Conservation (phyloP, 2,113 vertebrate genomes). For the Gasterosteus nipponicus region DNA sequence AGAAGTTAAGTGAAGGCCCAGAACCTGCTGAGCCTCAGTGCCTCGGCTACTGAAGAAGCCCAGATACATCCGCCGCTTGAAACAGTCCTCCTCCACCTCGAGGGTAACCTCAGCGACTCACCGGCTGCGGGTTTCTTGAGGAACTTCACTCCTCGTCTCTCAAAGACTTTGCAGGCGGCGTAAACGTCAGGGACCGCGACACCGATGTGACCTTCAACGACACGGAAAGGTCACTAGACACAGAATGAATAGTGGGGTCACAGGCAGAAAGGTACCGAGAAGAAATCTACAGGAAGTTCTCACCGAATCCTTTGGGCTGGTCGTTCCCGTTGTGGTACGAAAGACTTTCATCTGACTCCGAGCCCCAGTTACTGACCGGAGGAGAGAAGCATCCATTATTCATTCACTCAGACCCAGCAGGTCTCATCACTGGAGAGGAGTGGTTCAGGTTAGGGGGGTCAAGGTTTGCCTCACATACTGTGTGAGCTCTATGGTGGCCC, state of each 20-base stretch:
- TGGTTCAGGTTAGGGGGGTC: not conserved
- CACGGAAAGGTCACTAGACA: not conserved
- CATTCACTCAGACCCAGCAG: not conserved
- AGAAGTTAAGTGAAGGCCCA: not conserved
- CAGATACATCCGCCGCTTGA: not conserved
- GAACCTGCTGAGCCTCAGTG: no score
- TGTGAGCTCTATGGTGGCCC: slow-evolving; percentile 53
- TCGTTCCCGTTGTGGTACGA: slow-evolving; percentile 88
- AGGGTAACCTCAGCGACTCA: slow-evolving; percentile 38
- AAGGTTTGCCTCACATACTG: slow-evolving; percentile 32
- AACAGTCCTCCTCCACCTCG: not conserved
- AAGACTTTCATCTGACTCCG: slow-evolving; percentile 84
- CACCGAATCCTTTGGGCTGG: slow-evolving; percentile 87
- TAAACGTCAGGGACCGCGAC: slow-evolving; percentile 88
- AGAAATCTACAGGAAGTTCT: not conserved
- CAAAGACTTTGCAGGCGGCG: slow-evolving; percentile 86
- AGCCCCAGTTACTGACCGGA: slow-evolving; percentile 88
- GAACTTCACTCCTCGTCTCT: slow-evolving; percentile 86
- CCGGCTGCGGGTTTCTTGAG: slow-evolving; percentile 88
- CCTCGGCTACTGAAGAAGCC: no score
- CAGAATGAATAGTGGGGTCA: no score
- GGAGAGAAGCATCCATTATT: not conserved
- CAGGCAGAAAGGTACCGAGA: not conserved
- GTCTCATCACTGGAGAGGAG: not conserved
- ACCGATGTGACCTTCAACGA: slow-evolving; percentile 86